These are phyloP conservation scores for Amphipyra tragopoginis DNA, from an alignment of 2,888 invertebrate species.

Conservation along the genomic window DNA sequence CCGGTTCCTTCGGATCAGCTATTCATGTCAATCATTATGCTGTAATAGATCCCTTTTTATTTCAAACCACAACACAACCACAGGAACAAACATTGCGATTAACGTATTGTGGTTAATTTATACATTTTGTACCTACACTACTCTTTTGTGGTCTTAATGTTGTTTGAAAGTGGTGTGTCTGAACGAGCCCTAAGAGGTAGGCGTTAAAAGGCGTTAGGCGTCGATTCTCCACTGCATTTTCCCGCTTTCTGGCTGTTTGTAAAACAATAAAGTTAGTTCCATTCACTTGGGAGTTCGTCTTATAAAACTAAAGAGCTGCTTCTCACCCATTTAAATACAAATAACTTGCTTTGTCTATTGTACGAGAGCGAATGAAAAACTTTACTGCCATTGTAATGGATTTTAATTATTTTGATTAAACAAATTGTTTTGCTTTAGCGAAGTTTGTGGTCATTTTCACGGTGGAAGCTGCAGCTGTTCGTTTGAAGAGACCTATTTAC, in stretches of 20 bases:
- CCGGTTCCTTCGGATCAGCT: too few species aligned
- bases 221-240: conserved; percentile 15
- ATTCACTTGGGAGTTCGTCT: conserved; percentile 21
- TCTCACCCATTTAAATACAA: conserved; percentile 22
- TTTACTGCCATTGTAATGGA: conserved; percentile 4
- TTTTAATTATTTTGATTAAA: conserved; percentile 31
- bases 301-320: conserved; percentile 23
- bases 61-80: too few species aligned
- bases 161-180: background rate
- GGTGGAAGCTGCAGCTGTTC: background rate
- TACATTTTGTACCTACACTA: too few species aligned
- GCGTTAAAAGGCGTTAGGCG: conserved; percentile 4
- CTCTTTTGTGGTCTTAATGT: background rate
- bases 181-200: conserved; percentile 8
- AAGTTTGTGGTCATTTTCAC: background rate
- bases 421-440: conserved; percentile 7
- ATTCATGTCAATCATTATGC: too few species aligned
- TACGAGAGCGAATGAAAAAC: conserved; percentile 3
- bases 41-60: too few species aligned
- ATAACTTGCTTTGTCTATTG: conserved; percentile 19
- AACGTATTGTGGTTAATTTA: too few species aligned
- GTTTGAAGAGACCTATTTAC: too few species aligned
- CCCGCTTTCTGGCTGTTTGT: conserved; percentile 16
- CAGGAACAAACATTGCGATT: too few species aligned
- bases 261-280: conserved; percentile 34